These are phyloP conservation scores for Stichodactyla helianthus DNA, from an alignment of 64 coral and sea anemone genomes.

Conservation along the genomic window DNA sequence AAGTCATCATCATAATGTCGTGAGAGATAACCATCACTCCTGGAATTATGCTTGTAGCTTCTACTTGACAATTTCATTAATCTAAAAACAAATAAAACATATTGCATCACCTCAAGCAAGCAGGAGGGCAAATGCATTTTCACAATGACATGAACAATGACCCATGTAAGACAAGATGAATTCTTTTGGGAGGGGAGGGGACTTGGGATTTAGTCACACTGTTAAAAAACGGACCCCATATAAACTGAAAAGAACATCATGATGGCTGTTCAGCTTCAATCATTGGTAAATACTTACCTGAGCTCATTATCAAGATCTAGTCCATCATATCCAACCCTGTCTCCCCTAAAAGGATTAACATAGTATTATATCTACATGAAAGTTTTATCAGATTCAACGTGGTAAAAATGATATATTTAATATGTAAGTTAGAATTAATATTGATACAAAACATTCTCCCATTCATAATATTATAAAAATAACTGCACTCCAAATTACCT, in stretches of 20 bases:
- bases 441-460: too few relatives aligned
- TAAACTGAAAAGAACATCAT: neutral
- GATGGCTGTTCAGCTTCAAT: neutral
- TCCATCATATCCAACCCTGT: conserved; percentile 15
- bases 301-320: conserved; percentile 18
- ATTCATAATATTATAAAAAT: too few relatives aligned
- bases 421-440: too few relatives aligned
- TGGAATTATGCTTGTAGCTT: conserved; percentile 71
- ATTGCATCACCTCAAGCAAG: too few relatives aligned
- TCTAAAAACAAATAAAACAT: conserved; percentile 16
- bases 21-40: conserved; percentile 87
- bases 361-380: too few relatives aligned
- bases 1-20: conserved; percentile 57
- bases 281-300: neutral
- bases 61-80: conserved; percentile 44
- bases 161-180: too few relatives aligned
- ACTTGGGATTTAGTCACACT: too few relatives aligned
- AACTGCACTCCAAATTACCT: conserved; percentile 26
- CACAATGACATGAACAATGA: too few relatives aligned
- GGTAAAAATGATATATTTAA: too few relatives aligned
- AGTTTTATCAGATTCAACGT: too few relatives aligned
- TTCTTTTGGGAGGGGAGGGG: too few relatives aligned
- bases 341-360: neutral
- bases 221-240: neutral
- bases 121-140: neutral